phyloP scores from a whole-genome alignment of 2,888 invertebrate genomes.

The Dicranocentrus wangi region DNA sequence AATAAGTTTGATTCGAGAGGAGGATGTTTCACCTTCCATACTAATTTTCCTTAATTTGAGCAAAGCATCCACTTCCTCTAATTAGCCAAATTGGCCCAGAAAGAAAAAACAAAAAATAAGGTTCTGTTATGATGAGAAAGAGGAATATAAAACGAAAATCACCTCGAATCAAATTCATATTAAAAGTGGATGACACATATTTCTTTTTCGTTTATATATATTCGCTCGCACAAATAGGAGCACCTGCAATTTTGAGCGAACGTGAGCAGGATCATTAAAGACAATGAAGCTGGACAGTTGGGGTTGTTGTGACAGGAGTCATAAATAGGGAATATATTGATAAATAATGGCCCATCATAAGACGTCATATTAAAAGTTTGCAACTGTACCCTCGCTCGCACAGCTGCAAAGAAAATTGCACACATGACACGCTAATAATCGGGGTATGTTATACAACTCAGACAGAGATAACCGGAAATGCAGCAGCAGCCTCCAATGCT shows the following conservation, averaged over 20 bases:
- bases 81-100: constrained; percentile 2
- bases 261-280: not conserved
- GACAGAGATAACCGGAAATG: constrained; percentile 14
- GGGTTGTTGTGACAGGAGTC: not conserved
- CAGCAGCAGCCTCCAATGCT: not conserved
- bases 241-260: too few relatives aligned
- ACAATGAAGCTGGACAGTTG: constrained; percentile 2
- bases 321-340: not conserved
- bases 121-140: not conserved
- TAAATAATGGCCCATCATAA: too few relatives aligned
- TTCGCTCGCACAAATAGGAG: too few relatives aligned
- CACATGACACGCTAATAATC: too few relatives aligned
- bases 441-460: too few relatives aligned
- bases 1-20: too few relatives aligned
- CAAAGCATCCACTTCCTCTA: not conserved
- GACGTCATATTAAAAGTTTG: too few relatives aligned
- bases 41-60: too few relatives aligned
- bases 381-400: too few relatives aligned
- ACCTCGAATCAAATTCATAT: not conserved
- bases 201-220: not conserved
- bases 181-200: constrained; percentile 9
- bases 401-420: too few relatives aligned
- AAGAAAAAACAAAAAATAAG: too few relatives aligned
- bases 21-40: too few relatives aligned
- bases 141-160: not conserved